Evolutionary conservation across 2,888 invertebrate species (phyloP), one percentile per base, ranked within the genome.

Genomic region (Campoplex nolae): DNA sequence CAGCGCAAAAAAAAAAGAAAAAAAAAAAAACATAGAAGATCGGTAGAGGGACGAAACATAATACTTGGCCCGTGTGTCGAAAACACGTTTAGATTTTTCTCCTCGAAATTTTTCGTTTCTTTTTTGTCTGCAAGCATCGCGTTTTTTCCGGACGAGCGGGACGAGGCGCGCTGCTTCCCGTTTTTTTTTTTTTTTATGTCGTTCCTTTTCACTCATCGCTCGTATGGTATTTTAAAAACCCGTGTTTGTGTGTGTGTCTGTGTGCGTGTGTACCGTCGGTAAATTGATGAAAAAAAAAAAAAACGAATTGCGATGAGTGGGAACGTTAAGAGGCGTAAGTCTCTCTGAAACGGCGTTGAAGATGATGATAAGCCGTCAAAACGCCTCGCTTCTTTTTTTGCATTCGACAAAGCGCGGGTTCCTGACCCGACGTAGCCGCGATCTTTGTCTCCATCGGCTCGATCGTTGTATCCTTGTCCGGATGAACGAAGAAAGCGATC

Each of bases 401-500:
- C 91, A 92, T 92, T 81, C 95, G 92, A 85, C 95, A 95, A 8
- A 94, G 91, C 83, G 95, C 95, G 7, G 93, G 83, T 86, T 93
- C 93, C 65, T 93, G 92, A 70, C 83, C 89, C 1, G 91, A 83
- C 67, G 91, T 91, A 7, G 88, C 86, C 42, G 42, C 91, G 35
- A 94, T 93, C 88, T 95, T 95, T 32, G 94, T 94, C 3, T 95
- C 95, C 84, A 96, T 93, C 16, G 95, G 94, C 38, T 95, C 95
- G 81, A 96, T 94, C 67, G 93, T 91, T 8, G 95, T 95, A 87
- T 95, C 95, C 89, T 95, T 94, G 95, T 97, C 97, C 2, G 97
- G 97, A 94, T 97, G 97, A 90, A 97, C 97, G 95, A 97, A 97
- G 95, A 96, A 97, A 45, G 97, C 97, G 88, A 97, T 96, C 90